These are phyloP conservation scores for Drosophila mulleri DNA, from an alignment of 2,888 invertebrate species.

Conservation along the genomic window DNA sequence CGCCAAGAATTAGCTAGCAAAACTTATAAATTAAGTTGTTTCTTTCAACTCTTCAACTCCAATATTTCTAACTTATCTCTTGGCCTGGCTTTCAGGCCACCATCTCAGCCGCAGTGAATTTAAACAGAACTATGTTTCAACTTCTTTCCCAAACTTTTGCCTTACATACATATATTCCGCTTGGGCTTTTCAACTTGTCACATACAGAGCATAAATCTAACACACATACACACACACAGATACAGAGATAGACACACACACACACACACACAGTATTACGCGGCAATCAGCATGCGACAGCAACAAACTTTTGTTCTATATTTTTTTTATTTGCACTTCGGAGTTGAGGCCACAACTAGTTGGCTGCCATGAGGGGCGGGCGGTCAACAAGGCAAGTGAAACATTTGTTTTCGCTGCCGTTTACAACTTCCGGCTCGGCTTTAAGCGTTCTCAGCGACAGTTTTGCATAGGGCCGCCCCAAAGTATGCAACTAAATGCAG, in stretches of 20 bases:
- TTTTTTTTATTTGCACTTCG: constrained; percentile 47
- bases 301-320: constrained; percentile 60
- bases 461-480: constrained; percentile 35
- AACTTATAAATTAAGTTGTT: constrained; percentile 5
- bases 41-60: neutral
- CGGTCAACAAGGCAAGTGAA: constrained; percentile 64
- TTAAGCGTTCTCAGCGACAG: constrained; percentile 34
- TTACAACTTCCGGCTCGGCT: constrained; percentile 68
- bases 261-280: constrained; percentile 22
- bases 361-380: constrained; percentile 34
- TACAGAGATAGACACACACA: constrained; percentile 20
- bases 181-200: constrained; percentile 61
- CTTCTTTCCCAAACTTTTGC: constrained; percentile 27
- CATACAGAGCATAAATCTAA: constrained; percentile 66
- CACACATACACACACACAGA: constrained; percentile 31
- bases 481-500: constrained; percentile 46
- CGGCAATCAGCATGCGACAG: constrained; percentile 62
- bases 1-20: neutral
- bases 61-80: constrained; percentile 9
- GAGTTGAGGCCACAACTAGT: constrained; percentile 15
- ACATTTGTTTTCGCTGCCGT: constrained; percentile 67
- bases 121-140: constrained; percentile 33
- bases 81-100: neutral
- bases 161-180: constrained; percentile 27
- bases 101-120: constrained; percentile 12